A percentile compares a stretch with the other conserved stretches of the same genome.
Evolutionary conservation across 2,888 invertebrate genomes (phyloP).

Genomic region (Orthonevra nobilis): DNA sequence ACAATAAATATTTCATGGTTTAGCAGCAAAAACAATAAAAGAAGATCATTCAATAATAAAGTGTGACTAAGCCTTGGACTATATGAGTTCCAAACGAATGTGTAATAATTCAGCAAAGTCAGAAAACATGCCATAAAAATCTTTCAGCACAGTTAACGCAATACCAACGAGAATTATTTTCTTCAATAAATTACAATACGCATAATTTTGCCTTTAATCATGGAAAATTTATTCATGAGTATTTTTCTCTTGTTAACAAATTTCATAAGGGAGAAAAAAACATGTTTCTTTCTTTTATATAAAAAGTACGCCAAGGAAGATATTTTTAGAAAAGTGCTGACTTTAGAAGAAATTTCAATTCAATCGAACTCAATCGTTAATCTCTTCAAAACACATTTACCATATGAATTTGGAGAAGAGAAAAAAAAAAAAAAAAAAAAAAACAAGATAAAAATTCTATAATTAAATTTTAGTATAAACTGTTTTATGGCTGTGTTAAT

Average conservation of each 20-base stretch:
- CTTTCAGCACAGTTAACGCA: conserved; percentile 9
- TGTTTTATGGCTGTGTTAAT: conserved; percentile 53
- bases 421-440: neutral
- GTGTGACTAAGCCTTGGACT: too few relatives aligned
- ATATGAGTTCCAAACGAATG: too few relatives aligned
- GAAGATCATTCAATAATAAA: too few relatives aligned
- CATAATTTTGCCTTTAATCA: neutral
- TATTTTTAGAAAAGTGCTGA: conserved; percentile 34
- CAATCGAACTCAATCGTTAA: conserved; percentile 1
- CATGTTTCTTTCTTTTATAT: neutral
- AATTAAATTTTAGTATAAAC: conserved; percentile 34
- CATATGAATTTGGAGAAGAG: neutral
- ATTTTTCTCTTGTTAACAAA: neutral
- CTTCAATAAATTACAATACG: conserved; percentile 21
- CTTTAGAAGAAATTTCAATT: conserved; percentile 9
- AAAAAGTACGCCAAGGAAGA: conserved; percentile 8
- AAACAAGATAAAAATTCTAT: conserved; percentile 10
- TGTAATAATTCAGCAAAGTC: too few relatives aligned
- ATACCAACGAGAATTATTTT: conserved; percentile 22
- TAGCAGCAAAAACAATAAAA: too few relatives aligned
- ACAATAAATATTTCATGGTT: too few relatives aligned
- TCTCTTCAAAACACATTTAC: neutral
- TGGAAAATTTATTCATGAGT: neutral
- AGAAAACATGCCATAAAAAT: neutral
- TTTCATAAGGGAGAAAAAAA: neutral